Evolutionary conservation across 2,113 vertebrate genomes (phyloP), one percentile per base, ranked within the genome.

Genomic region (Larimichthys crocea): DNA sequence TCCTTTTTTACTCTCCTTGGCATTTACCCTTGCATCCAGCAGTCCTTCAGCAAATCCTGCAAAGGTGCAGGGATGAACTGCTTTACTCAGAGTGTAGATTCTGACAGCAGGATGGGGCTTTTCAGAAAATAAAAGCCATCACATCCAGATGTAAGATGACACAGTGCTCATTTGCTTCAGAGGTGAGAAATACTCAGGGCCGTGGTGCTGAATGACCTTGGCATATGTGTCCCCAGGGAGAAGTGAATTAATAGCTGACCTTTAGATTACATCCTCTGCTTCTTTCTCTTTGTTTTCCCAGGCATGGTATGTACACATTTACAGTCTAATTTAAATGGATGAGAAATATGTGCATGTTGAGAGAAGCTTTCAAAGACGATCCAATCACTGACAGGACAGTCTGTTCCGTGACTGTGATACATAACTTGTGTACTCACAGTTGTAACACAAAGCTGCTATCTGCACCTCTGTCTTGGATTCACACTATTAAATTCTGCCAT

Each of bases 191-290:
- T 42, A 80, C 72, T 90, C 88, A 73, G 53, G 70, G 63, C 73
- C 67, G 11, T 60, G 79, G 82, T 86, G 89, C 59, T 65, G 75
- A 78, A 70, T 78, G 79, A 86, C 80, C 87, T 85, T 92, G 93
- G 89, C 93, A 92, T 86, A 69, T 78, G 52, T 69, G 68, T 84
- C 87, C 82, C 46, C 9, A 2, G 90, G 92, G 80, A 82, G 35
- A 57, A 77, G 68, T 63, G 83, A 88, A 92, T 92, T 89, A 92
- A 92, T 90, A 91, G 75, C 73, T 91, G 80, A 93, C 93, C 93
- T 93, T 93, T 90, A 83, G 4, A 78, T 85, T 77, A 55, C 26
- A 86, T 76, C 46, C 74, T 69, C 1, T 11, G 15, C 69, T 67
- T 68, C 79, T 69, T 46, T 64, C 63, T 56, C 50, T 77, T 77